Conservation (phyloP, 1,140 invertebrate species). For the Pogonognathellus flavescens region DNA sequence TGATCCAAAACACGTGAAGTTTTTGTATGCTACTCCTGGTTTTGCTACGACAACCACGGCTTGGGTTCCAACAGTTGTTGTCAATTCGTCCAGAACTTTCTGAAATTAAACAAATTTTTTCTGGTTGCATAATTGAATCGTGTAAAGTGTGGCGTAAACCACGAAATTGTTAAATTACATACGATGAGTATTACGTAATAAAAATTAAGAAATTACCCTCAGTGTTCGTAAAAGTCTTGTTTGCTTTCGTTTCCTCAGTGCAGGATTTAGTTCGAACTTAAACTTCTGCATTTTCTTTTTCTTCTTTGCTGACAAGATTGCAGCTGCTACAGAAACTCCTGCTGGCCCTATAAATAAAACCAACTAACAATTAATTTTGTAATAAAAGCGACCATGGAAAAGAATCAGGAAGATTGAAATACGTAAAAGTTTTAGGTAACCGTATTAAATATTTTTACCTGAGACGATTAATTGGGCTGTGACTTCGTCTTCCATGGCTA, state of each 20-base stretch:
- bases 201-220: constrained; percentile 73
- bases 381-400: not conserved
- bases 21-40: constrained; percentile 95
- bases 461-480: constrained; percentile 95
- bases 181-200: constrained; percentile 32
- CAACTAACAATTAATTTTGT: constrained; percentile 16
- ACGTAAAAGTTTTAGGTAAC: too few species aligned
- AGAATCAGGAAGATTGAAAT: not conserved
- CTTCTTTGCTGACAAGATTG: constrained; percentile 96
- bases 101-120: constrained; percentile 69
- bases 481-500: constrained; percentile 90
- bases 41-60: constrained; percentile 95
- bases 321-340: constrained; percentile 95
- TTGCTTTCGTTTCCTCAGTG: constrained; percentile 94
- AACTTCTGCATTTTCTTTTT: constrained; percentile 88
- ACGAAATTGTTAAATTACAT: too few species aligned
- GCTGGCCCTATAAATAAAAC: constrained; percentile 80
- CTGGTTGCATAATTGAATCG: too few species aligned
- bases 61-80: constrained; percentile 96
- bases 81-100: constrained; percentile 98
- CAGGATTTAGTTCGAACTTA: constrained; percentile 98
- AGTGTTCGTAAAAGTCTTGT: constrained; percentile 91
- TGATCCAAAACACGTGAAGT: constrained; percentile 96
- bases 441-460: constrained; percentile 73
- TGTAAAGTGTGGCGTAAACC: too few species aligned